These are phyloP conservation scores for Calycopis cecrops DNA, from an alignment of 1,140 invertebrate genomes.

Conservation along the genomic window DNA sequence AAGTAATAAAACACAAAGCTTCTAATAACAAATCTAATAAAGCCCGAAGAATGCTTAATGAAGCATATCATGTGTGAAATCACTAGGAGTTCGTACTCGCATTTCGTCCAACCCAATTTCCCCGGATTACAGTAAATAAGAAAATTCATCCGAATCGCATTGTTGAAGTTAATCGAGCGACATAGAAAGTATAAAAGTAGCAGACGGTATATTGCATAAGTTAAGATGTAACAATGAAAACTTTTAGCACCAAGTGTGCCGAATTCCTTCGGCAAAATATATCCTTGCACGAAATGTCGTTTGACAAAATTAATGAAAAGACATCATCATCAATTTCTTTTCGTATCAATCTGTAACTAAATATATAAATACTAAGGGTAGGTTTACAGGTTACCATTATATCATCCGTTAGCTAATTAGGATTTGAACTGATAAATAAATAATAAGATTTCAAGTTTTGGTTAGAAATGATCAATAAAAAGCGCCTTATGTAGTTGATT, in stretches of 20 bases:
- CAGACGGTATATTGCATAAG: constrained; percentile 71
- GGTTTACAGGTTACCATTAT: too few species aligned
- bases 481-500: too few species aligned
- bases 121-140: constrained; percentile 64
- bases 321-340: neutral
- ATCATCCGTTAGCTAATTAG: too few species aligned
- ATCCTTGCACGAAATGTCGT: constrained; percentile 30
- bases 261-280: constrained; percentile 57
- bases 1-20: constrained; percentile 31
- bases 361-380: too few species aligned
- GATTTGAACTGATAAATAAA: too few species aligned
- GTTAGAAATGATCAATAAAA: too few species aligned
- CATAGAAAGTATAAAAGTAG: constrained; percentile 70
- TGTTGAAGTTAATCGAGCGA: constrained; percentile 71
- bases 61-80: constrained; percentile 56
- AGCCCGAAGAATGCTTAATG: constrained; percentile 45
- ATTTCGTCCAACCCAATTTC: constrained; percentile 45
- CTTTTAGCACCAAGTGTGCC: constrained; percentile 62
- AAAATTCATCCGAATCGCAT: constrained; percentile 63
- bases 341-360: neutral
- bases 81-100: constrained; percentile 44
- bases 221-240: constrained; percentile 72
- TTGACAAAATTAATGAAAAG: constrained; percentile 18
- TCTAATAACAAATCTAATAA: constrained; percentile 35
- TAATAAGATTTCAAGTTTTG: too few species aligned